Base-by-base conservation (phyloP, 2,888 invertebrate genomes). In the Cactoblastis cactorum region DNA sequence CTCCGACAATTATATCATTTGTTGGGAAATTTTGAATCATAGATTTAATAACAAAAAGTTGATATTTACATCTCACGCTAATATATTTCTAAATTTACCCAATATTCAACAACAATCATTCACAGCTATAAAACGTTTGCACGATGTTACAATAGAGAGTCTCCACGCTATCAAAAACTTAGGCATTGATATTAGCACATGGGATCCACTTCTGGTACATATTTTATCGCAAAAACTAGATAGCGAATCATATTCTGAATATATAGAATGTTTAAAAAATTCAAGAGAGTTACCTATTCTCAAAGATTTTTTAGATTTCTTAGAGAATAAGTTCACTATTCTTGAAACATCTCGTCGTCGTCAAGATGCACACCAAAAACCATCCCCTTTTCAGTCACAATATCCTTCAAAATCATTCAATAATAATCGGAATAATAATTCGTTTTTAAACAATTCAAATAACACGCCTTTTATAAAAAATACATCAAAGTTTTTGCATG, bases 171-270 rank as follows among this genome's bases (percentile, higher is more conserved):
- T n/a, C n/a, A n/a, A n/a, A n/a, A n/a, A n/a, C n/a, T n/a, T n/a
- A n/a, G n/a, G n/a, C n/a, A n/a, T n/a, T n/a, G n/a, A n/a, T n/a
- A n/a, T n/a, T n/a, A n/a, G n/a, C n/a, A n/a, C n/a, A n/a, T n/a
- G 58, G 62, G 58, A 61, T 37, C 57, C 53, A 1, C 9, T 53
- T 1, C 5, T 62, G 0, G 55, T 58, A 0, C 49, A 58, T 45
- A 35, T 61, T 9, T 22, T 59, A 24, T 12, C 51, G 1, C 56
- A 59, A 52, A 60, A 60, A 53, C 37, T 59, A 17, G 59, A 60
- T 33, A n/a, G 37, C 3, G 56, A 57, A 11, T 45, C 55, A 0
- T 49, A 55, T 38, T 22, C 38, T 4, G 55, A 62, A 5, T 57
- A 58, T 32, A 41, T 56, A 6, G 49, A 53, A n/a, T 53, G 54